Evolutionary conservation across 2,797 vertebrate species (phyloP), one percentile per base, ranked within the genome.

Genomic region (Gymnothorax javanicus): DNA sequence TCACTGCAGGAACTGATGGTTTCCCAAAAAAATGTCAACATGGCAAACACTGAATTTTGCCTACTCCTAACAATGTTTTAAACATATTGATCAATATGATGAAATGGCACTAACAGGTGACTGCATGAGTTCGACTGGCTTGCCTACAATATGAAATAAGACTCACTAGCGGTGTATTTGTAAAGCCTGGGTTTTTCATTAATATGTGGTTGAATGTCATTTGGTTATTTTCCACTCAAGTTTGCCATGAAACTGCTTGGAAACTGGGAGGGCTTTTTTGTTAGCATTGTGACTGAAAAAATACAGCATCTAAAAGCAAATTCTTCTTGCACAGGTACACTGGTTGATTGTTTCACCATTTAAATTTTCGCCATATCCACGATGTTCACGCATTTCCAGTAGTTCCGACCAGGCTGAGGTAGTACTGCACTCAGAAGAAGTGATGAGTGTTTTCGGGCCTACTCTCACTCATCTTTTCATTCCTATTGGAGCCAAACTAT

Each of bases 391-490:
- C 20, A 8, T 82, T 13, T 82, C 2, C 81, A 25, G 81, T 83
- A 27, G 56, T 33, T 2, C n/a, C 33, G 56, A n/a, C 12, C 27
- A 59, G 57, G 81, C 57, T 59, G 81, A 83, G 81, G n/a, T 81
- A 52, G 8, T 81, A 52, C 11, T 81, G 50, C 86, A 64, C 83
- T 84, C 60, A 79, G 87, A 88, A 43, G 33, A 58, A 87, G 77
- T 85, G 69, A 88, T 43, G 88, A 90, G 87, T 89, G 89, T 87
- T 87, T 0, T 12, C 85, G 59, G 84, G 69, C 60, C 33, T 58
- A 25, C 87, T 86, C 81, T 89, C 87, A 90, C 90, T 92, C 90
- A 88, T 84, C 82, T 88, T 77, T 27, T 27, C 25, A 20, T 64
- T 43, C 33, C 64, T 71, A 54, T 43, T 54, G 59, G 56, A 86